Conservation (phyloP, 2,113 vertebrate species). For the Catharus fuscescens region DNA sequence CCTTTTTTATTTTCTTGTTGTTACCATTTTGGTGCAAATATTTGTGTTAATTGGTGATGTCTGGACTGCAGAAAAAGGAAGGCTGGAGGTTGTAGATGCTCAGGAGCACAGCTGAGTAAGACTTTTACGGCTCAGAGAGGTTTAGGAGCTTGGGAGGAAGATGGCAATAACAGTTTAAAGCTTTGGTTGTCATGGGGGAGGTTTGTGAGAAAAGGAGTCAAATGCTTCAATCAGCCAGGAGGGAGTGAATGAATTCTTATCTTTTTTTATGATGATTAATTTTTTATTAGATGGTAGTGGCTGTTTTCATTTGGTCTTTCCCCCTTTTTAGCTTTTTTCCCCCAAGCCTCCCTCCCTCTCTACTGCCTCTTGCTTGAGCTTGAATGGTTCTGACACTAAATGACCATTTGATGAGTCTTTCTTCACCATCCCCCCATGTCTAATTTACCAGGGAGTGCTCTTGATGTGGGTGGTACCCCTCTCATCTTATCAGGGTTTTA, state of each 20-base stretch:
- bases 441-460: not conserved
- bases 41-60: not conserved
- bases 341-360: not conserved
- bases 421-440: not conserved
- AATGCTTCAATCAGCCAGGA: not conserved
- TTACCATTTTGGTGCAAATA: not conserved
- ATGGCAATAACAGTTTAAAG: conserved; percentile 5
- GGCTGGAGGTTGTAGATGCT: not conserved
- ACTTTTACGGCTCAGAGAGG: not conserved
- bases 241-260: not conserved
- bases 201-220: not conserved
- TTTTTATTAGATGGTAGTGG: not conserved
- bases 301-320: not conserved
- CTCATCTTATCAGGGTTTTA: not conserved
- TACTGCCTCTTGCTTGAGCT: not conserved
- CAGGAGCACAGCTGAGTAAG: not conserved
- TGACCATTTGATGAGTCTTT: conserved; percentile 14
- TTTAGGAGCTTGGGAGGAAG: not conserved
- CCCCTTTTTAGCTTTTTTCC: not conserved
- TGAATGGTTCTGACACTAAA: not conserved
- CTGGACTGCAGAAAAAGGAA: not conserved
- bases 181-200: not conserved
- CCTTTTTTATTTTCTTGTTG: not conserved
- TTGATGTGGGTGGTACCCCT: not conserved
- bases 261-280: not conserved